Evolutionary conservation across 2,797 vertebrate species (phyloP).

Genomic region (Enteromius viviparus): DNA sequence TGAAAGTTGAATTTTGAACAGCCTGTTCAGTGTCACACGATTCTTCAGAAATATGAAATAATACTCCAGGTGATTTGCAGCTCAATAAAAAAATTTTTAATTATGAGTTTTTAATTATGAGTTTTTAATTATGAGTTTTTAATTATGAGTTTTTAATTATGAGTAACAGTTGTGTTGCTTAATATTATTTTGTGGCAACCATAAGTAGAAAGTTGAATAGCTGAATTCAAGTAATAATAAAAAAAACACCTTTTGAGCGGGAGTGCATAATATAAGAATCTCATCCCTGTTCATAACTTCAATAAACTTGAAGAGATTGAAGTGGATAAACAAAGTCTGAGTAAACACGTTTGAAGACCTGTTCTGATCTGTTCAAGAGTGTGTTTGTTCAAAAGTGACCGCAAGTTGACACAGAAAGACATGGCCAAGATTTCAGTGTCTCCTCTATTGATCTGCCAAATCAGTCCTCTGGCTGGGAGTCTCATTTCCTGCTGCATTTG

Average conservation of each 20-base stretch:
- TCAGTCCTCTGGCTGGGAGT: constrained; percentile 33
- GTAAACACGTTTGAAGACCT: constrained; percentile 33
- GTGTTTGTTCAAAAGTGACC: constrained; percentile 40
- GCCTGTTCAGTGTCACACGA: neutral
- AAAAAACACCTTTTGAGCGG: neutral
- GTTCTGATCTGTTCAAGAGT: constrained; percentile 27
- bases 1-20: neutral
- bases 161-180: neutral
- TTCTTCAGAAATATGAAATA: neutral
- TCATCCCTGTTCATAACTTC: neutral
- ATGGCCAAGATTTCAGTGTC: constrained; percentile 37
- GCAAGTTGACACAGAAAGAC: constrained; percentile 11
- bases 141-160: neutral
- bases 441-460: constrained; percentile 53
- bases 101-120: neutral
- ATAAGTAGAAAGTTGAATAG: neutral
- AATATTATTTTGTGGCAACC: neutral
- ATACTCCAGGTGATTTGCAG: neutral
- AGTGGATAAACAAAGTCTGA: constrained; percentile 12
- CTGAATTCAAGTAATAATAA: neutral
- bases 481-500: constrained; percentile 47
- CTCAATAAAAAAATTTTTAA: neutral
- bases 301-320: constrained; percentile 17
- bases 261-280: neutral
- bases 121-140: neutral